These are phyloP conservation scores for Pelodytes ibericus DNA, from an alignment of 2,797 vertebrate genomes.

Conservation along the genomic window DNA sequence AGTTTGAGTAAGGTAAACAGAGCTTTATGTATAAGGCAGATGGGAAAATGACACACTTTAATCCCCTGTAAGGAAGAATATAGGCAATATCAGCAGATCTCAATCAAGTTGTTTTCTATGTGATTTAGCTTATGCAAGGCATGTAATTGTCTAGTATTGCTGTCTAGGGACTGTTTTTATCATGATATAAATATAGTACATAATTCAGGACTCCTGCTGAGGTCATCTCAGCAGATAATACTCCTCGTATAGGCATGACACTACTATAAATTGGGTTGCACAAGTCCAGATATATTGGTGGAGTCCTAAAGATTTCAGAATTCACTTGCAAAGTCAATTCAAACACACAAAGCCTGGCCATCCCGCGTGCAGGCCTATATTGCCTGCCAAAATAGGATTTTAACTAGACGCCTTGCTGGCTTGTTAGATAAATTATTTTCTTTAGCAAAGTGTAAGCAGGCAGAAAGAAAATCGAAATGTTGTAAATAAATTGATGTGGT, in stretches of 20 bases:
- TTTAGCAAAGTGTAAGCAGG: background rate
- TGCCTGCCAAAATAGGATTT: slow-evolving; percentile 4
- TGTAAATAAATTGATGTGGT: too few species aligned
- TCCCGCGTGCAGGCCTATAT: background rate
- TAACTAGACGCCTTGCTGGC: background rate
- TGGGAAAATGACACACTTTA: slow-evolving; percentile 1
- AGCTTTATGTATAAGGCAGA: background rate
- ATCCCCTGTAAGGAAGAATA: background rate
- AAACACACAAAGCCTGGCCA: too few species aligned
- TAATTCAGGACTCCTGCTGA: background rate
- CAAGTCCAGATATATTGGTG: background rate
- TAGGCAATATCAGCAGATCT: background rate
- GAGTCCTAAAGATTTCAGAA: background rate
- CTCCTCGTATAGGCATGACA: background rate
- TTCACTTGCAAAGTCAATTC: background rate
- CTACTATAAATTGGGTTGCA: background rate
- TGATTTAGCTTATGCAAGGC: background rate
- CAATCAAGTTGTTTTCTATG: background rate
- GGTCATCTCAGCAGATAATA: background rate
- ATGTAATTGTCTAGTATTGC: background rate
- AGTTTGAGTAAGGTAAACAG: background rate
- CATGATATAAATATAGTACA: background rate
- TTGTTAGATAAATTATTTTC: background rate
- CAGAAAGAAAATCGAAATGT: too few species aligned
- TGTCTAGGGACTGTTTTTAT: background rate